These are phyloP conservation scores for Portunus trituberculatus DNA, from an alignment of 1,140 invertebrate genomes.

Conservation along the genomic window DNA sequence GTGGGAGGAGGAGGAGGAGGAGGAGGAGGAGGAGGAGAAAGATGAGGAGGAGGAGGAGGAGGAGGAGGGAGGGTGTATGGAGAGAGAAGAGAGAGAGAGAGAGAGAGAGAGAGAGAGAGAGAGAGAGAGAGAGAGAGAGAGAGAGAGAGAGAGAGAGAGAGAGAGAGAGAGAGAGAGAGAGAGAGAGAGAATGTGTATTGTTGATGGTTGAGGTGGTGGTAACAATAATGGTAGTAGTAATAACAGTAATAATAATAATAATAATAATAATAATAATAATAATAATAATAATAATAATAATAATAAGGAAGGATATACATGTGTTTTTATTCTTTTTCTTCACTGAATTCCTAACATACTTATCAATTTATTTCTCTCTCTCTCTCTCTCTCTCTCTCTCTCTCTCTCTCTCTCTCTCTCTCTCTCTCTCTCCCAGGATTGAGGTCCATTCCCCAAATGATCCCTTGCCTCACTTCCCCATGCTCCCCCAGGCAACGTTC, in stretches of 20 bases:
- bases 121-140: background rate
- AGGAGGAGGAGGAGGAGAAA: background rate
- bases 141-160: background rate
- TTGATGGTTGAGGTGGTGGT: background rate
- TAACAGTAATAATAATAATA: background rate
- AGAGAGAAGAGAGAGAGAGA: background rate
- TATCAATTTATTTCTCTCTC: background rate
- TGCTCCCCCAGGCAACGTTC: background rate
- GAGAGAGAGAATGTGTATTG: background rate
- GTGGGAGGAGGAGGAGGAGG: background rate
- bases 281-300: too few species aligned
- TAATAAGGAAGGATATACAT: too few species aligned
- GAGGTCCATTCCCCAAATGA: background rate
- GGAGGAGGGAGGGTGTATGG: background rate
- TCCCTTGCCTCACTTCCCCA: constrained; percentile 9
- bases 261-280: too few species aligned
- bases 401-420: background rate
- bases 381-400: background rate
- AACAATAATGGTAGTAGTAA: background rate
- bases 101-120: background rate
- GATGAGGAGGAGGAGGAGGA: background rate
- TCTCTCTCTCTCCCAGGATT: background rate
- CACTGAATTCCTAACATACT: too few species aligned
- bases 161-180: constrained; percentile 7
- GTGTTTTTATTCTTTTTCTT: too few species aligned